Percentiles rank a stretch among this genome's conserved stretches.
Conservation (phyloP, 1,140 invertebrate genomes). For the Argopecten irradians region DNA sequence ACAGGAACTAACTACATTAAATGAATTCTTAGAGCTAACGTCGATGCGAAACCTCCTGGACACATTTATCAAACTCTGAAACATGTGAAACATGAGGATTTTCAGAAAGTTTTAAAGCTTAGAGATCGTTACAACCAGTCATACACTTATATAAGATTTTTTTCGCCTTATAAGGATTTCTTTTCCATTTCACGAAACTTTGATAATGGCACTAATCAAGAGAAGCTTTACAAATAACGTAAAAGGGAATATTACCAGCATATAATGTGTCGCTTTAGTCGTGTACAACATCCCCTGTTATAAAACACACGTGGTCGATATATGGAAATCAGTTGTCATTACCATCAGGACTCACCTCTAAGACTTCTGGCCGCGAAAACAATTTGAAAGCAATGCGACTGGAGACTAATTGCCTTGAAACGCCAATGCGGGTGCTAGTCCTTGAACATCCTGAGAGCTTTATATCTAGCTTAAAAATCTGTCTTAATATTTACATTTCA, state of each 20-base stretch:
- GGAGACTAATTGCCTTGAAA: background rate
- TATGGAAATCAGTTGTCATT: background rate
- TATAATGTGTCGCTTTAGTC: background rate
- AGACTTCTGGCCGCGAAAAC: background rate
- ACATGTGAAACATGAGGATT: background rate
- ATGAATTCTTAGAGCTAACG: background rate
- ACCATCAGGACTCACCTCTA: background rate
- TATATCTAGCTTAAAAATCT: too few species aligned
- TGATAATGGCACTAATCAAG: background rate
- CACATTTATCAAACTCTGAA: background rate
- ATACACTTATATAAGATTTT: background rate
- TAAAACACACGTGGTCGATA: background rate
- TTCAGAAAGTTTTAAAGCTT: background rate
- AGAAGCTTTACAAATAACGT: background rate
- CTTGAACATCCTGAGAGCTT: background rate
- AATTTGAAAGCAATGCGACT: background rate
- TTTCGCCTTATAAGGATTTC: background rate
- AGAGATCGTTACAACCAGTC: background rate
- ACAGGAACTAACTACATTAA: background rate
- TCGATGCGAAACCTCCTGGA: background rate
- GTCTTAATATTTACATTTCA: too few species aligned
- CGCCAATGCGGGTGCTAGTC: background rate
- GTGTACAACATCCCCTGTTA: background rate
- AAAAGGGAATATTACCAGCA: background rate
- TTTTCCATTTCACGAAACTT: background rate